Conservation (phyloP, 2,113 vertebrate species). For the Saccopteryx leptura region DNA sequence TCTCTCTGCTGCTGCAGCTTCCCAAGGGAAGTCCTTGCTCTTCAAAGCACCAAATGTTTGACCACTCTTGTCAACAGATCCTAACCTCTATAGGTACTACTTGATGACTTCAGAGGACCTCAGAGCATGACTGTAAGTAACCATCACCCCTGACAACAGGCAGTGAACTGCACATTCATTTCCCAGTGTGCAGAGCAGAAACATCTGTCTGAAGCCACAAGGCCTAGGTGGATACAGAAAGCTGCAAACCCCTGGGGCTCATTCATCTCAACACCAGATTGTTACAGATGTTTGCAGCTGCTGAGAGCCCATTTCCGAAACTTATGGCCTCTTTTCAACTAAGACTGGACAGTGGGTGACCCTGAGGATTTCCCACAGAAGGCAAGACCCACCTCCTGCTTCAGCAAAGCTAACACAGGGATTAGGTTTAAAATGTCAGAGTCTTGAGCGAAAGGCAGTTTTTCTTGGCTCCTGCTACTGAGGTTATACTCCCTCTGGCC, state of each 20-base stretch:
- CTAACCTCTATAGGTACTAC: slow-evolving; percentile 62
- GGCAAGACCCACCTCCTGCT: slow-evolving; percentile 37
- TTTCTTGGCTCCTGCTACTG: slow-evolving; percentile 68
- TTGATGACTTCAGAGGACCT: slow-evolving; percentile 72
- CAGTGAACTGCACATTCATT: slow-evolving; percentile 49
- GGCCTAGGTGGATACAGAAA: slow-evolving; percentile 25
- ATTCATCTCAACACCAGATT: slow-evolving; percentile 8
- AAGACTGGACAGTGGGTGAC: slow-evolving; percentile 8
- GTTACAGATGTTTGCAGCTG: slow-evolving; percentile 71
- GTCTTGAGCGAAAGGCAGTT: slow-evolving; percentile 77
- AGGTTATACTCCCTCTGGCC: slow-evolving; percentile 51
- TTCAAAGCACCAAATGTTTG: not conserved
- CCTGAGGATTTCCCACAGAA: not conserved
- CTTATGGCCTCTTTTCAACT: slow-evolving; percentile 47
- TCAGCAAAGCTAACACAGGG: slow-evolving; percentile 55
- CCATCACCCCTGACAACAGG: slow-evolving; percentile 28
- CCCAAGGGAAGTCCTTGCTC: not conserved
- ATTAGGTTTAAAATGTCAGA: slow-evolving; percentile 60
- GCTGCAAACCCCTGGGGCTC: slow-evolving; percentile 12
- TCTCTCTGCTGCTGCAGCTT: not conserved
- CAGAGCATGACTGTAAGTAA: not conserved
- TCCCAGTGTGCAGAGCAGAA: slow-evolving; percentile 64
- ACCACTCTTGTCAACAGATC: slow-evolving; percentile 54
- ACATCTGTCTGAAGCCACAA: slow-evolving; percentile 76
- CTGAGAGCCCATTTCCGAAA: slow-evolving; percentile 21